These are phyloP conservation scores for Drosophila lacicola DNA, from an alignment of 2,888 invertebrate species.

Conservation along the genomic window DNA sequence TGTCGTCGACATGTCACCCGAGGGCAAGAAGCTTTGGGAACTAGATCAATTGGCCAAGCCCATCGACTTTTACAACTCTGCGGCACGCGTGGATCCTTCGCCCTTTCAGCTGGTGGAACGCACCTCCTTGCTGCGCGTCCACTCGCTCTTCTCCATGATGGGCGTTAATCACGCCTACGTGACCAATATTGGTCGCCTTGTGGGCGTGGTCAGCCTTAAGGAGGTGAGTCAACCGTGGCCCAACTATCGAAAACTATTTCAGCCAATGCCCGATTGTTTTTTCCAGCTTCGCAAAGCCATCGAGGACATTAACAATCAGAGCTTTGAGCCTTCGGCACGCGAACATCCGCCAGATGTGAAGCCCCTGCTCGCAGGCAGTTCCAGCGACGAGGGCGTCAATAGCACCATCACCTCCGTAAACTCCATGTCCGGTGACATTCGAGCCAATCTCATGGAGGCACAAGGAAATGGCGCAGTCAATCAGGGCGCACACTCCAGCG, in stretches of 20 bases:
- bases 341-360: slow-evolving; percentile 69
- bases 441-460: neutral
- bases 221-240: slow-evolving; percentile 88
- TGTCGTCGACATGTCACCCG: slow-evolving; percentile 96
- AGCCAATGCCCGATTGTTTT: too few species aligned
- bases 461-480: neutral
- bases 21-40: slow-evolving; percentile 97
- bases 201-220: slow-evolving; percentile 97
- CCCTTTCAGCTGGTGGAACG: slow-evolving; percentile 98
- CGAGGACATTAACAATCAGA: slow-evolving; percentile 94
- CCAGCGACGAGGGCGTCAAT: slow-evolving; percentile 83
- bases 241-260: neutral
- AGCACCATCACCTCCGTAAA: slow-evolving; percentile 84
- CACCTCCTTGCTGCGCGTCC: slow-evolving; percentile 96
- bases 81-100: slow-evolving; percentile 94
- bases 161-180: slow-evolving; percentile 99
- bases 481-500: slow-evolving; percentile 11
- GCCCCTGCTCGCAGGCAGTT: slow-evolving; percentile 62
- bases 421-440: slow-evolving; percentile 52
- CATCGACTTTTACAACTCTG: slow-evolving; percentile 89
- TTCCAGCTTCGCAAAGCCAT: slow-evolving; percentile 92
- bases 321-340: slow-evolving; percentile 85
- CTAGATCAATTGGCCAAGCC: slow-evolving; percentile 93
- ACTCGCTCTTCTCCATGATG: slow-evolving; percentile 98
- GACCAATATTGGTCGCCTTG: slow-evolving; percentile 96